Percentiles rank a stretch among this genome's conserved stretches.
phyloP scores from a whole-genome alignment of 1,140 invertebrate genomes.

The Leptinotarsa lineolata region DNA sequence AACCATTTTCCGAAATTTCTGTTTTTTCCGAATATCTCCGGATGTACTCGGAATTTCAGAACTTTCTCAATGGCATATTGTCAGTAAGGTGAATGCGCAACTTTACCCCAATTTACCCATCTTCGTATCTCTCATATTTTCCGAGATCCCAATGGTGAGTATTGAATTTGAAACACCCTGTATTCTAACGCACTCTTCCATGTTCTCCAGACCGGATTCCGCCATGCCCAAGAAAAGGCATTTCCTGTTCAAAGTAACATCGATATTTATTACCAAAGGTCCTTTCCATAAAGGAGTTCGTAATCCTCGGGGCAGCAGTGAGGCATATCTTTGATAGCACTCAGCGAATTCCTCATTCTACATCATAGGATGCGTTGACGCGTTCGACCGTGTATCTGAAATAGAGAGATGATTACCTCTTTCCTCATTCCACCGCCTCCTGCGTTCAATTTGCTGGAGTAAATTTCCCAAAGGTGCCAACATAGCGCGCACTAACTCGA shows the following conservation, averaged over 20 bases:
- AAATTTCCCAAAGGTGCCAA: constrained; percentile 25
- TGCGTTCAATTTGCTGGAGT: constrained; percentile 24
- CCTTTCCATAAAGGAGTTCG: constrained; percentile 17
- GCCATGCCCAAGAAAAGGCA: constrained; percentile 9
- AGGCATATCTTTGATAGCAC: constrained; percentile 22
- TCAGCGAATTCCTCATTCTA: constrained; percentile 4
- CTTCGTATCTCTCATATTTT: too few species aligned
- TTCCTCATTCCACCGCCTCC: constrained; percentile 16
- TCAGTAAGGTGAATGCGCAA: too few species aligned
- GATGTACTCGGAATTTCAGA: too few species aligned
- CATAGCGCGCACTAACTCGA: constrained; percentile 13
- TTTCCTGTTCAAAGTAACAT: constrained; percentile 17
- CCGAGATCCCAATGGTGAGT: too few species aligned
- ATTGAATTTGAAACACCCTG: too few species aligned
- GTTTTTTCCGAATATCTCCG: too few species aligned
- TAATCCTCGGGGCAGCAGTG: constrained; percentile 19
- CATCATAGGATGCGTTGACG: constrained; percentile 24
- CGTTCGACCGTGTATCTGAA: constrained; percentile 21
- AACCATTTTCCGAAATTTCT: too few species aligned
- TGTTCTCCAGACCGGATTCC: neutral
- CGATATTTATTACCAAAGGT: constrained; percentile 20
- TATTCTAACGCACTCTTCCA: neutral
- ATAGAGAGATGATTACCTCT: constrained; percentile 26
- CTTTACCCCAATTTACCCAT: too few species aligned
- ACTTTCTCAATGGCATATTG: too few species aligned